Evolutionary conservation across 64 coral and sea anemone genomes (phyloP).

Genomic region (Pocillopora damicornis): DNA sequence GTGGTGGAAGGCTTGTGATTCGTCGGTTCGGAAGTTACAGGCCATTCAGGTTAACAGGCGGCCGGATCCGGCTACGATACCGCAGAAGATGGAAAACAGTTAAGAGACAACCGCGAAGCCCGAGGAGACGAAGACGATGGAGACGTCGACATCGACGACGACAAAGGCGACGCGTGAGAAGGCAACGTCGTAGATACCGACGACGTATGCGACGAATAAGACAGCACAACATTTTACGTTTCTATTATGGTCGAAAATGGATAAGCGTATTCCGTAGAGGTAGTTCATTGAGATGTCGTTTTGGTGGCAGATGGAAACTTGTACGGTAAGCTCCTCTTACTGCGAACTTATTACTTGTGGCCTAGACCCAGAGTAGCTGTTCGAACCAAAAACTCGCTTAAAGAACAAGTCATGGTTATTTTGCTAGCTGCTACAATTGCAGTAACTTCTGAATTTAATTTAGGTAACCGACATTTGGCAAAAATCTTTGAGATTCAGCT

Average conservation of each 20-base stretch:
- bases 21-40: background rate
- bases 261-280: background rate
- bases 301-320: background rate
- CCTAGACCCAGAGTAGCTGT: too few species aligned
- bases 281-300: background rate
- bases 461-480: too few species aligned
- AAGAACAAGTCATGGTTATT: too few species aligned
- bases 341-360: too few species aligned
- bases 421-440: too few species aligned
- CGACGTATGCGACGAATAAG: background rate
- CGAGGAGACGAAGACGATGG: background rate
- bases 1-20: conserved; percentile 12
- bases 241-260: background rate
- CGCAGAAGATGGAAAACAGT: background rate
- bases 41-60: background rate
- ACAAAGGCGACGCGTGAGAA: conserved; percentile 18
- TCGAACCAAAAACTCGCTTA: too few species aligned
- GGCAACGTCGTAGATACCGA: conserved; percentile 27
- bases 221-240: conserved; percentile 8
- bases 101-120: background rate
- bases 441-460: too few species aligned
- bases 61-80: background rate
- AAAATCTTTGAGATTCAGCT: too few species aligned
- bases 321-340: background rate
- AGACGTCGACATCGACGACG: conserved; percentile 18